Conservation (phyloP, 2,888 invertebrate species). For the Nyleta sp. region DNA sequence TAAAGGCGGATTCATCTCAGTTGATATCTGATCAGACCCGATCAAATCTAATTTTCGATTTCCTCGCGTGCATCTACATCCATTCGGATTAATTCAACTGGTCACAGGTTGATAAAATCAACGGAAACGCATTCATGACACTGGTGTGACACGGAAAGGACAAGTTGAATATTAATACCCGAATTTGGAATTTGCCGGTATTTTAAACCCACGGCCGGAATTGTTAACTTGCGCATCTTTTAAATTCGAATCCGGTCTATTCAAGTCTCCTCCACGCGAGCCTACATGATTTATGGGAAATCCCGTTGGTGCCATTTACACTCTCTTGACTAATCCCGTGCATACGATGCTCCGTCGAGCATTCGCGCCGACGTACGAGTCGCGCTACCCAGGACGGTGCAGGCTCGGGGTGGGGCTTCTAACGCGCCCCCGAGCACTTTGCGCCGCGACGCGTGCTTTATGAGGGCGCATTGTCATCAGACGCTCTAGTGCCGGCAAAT, state of each 20-base stretch:
- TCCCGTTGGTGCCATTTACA: slow-evolving; percentile 75
- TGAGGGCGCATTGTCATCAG: slow-evolving; percentile 73
- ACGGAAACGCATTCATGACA: too few relatives aligned
- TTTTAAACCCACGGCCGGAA: not conserved
- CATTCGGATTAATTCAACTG: too few relatives aligned
- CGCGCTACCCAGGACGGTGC: slow-evolving; percentile 20
- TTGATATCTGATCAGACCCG: too few relatives aligned
- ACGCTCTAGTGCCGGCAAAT: slow-evolving; percentile 68
- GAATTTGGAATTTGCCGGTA: not conserved
- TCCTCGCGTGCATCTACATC: not conserved
- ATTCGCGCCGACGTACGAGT: slow-evolving; percentile 53
- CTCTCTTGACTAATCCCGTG: slow-evolving; percentile 72
- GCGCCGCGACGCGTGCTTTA: slow-evolving; percentile 69
- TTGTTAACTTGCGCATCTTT: slow-evolving; percentile 40
- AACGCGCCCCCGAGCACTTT: slow-evolving; percentile 68
- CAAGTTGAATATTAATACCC: not conserved
- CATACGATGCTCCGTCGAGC: slow-evolving; percentile 66
- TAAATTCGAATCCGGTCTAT: slow-evolving; percentile 36
- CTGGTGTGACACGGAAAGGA: not conserved
- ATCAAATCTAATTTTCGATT: too few relatives aligned
- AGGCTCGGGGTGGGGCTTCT: slow-evolving; percentile 22
- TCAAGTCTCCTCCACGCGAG: slow-evolving; percentile 42
- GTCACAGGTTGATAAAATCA: too few relatives aligned
- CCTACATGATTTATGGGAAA: slow-evolving; percentile 74
- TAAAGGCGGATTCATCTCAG: too few relatives aligned